Conservation (phyloP, 2,797 vertebrate genomes). For the Hemibagrus guttatus region DNA sequence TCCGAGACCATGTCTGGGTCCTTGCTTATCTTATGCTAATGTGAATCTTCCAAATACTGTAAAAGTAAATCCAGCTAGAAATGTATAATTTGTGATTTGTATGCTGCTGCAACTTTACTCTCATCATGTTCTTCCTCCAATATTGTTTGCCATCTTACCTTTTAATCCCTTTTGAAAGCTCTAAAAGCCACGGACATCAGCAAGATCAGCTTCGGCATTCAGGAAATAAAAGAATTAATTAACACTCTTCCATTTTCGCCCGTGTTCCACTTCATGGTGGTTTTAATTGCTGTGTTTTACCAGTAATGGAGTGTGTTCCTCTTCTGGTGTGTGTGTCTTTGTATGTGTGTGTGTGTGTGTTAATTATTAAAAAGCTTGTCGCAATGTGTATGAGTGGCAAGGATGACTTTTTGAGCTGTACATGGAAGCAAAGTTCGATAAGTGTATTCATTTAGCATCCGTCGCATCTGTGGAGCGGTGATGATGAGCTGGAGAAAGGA, state of each 20-base stretch:
- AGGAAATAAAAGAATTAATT: not conserved
- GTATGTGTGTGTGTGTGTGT: slow-evolving; percentile 7
- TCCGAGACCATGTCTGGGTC: no score
- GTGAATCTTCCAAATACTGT: not conserved
- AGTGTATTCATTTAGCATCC: slow-evolving; percentile 4
- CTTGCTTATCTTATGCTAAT: not conserved
- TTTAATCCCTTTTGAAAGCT: not conserved
- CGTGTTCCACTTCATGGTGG: slow-evolving; percentile 1
- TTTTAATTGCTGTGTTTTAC: slow-evolving; percentile 12
- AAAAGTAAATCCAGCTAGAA: not conserved
- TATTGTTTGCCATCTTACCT: not conserved
- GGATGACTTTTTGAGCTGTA: not conserved
- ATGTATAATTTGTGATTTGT: not conserved
- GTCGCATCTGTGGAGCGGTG: not conserved
- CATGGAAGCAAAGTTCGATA: slow-evolving; percentile 9
- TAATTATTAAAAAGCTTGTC: slow-evolving; percentile 1
- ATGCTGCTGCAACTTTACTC: not conserved
- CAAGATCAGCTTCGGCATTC: not conserved
- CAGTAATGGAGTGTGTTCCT: slow-evolving; percentile 10
- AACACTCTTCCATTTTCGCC: not conserved
- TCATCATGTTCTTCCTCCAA: not conserved
- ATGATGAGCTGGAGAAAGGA: slow-evolving; percentile 15
- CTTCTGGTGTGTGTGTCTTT: not conserved
- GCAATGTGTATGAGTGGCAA: not conserved
- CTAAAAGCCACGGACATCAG: not conserved